Conservation (phyloP, 1,140 invertebrate species). For the Helicoverpa armigera region DNA sequence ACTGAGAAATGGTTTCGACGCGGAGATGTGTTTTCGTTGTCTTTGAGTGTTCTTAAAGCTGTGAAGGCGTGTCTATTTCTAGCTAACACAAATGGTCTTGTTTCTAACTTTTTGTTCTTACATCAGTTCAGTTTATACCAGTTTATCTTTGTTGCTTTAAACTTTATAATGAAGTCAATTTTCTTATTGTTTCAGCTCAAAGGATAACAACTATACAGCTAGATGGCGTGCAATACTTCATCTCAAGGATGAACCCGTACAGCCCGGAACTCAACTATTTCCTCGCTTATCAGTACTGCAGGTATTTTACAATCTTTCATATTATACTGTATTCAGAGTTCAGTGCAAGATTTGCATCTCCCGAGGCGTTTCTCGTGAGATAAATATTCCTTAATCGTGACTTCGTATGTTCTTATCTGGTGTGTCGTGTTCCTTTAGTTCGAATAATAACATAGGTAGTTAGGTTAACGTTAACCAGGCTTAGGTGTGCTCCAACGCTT, state of each 20-base stretch:
- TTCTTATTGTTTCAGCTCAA: conserved; percentile 89
- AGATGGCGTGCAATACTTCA: conserved; percentile 95
- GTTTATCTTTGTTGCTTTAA: conserved; percentile 9
- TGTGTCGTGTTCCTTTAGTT: conserved; percentile 66
- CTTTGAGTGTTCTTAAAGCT: neutral
- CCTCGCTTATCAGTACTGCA: conserved; percentile 95
- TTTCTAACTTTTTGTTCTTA: neutral
- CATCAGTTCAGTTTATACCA: neutral
- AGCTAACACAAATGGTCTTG: no score
- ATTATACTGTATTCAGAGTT: conserved; percentile 27
- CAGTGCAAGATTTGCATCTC: conserved; percentile 31
- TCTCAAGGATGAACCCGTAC: conserved; percentile 95
- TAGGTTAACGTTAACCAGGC: conserved; percentile 73
- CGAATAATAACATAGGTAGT: conserved; percentile 67
- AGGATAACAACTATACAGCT: conserved; percentile 94
- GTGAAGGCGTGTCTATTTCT: no score
- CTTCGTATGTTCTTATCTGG: conserved; percentile 73
- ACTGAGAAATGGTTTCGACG: conserved; percentile 10
- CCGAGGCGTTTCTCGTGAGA: conserved; percentile 44
- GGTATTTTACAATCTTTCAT: conserved; percentile 67
- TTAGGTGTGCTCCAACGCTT: conserved; percentile 60
- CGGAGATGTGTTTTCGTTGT: neutral
- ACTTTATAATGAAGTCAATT: conserved; percentile 23
- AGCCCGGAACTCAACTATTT: conserved; percentile 95
- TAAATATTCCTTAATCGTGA: conserved; percentile 71